phyloP scores from a whole-genome alignment of 1,140 invertebrate species.

The Cotesia vestalis region DNA sequence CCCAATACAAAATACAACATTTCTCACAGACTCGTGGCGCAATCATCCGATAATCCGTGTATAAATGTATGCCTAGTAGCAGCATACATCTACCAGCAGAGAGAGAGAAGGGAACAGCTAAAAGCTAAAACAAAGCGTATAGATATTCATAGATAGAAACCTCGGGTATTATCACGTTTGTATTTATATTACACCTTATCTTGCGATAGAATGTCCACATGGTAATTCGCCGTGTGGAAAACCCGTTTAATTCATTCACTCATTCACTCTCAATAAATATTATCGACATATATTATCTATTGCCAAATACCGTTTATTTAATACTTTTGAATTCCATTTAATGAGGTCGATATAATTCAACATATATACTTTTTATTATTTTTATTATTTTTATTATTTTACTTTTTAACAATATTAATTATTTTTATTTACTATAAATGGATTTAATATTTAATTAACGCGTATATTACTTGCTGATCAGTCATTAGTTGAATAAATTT shows the following conservation, averaged over 20 bases:
- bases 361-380: no score
- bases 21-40: slow-evolving; percentile 9
- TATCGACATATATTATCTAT: neutral
- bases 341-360: no score
- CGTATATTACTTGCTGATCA: no score
- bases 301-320: no score
- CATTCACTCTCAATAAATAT: neutral
- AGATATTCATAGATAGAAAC: slow-evolving; percentile 23
- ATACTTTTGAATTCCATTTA: no score
- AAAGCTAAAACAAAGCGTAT: neutral
- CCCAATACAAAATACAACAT: neutral
- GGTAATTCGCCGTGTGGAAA: neutral
- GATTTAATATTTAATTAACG: no score
- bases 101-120: neutral
- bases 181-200: slow-evolving; percentile 20
- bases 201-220: slow-evolving; percentile 8
- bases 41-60: slow-evolving; percentile 24
- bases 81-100: no score
- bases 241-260: neutral
- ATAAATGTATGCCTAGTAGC: neutral
- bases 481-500: no score
- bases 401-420: no score
- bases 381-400: no score
- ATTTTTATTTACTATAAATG: no score
- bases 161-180: slow-evolving; percentile 8